Evolutionary conservation across 2,113 vertebrate species (phyloP).

Genomic region (Ascaphus truei): DNA sequence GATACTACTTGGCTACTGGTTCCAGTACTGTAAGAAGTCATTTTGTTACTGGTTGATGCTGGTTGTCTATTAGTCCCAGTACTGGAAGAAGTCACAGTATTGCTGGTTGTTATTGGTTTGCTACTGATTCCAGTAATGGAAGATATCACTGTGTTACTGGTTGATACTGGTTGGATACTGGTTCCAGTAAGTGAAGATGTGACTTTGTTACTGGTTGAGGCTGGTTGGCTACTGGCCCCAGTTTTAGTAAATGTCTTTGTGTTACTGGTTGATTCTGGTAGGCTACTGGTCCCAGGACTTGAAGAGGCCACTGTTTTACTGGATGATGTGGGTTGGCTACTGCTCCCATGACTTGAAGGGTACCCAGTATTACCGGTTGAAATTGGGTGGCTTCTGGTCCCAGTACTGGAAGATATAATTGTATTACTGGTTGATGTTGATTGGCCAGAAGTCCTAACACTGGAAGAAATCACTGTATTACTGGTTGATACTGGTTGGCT

Average conservation of each 20-base stretch:
- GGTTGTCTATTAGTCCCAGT: too few species aligned
- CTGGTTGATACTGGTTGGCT: background rate
- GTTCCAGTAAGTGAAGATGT: background rate
- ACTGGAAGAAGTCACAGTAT: background rate
- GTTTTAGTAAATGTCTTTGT: background rate
- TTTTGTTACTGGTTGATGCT: too few species aligned
- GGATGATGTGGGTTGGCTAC: background rate
- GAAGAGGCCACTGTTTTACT: background rate
- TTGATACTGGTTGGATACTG: background rate
- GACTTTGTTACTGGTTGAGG: background rate
- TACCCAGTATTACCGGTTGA: background rate
- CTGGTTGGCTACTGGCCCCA: background rate
- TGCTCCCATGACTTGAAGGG: background rate
- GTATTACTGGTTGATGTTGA: background rate
- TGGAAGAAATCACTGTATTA: too few species aligned
- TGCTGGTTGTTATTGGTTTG: background rate
- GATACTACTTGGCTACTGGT: too few species aligned
- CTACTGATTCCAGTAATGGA: background rate
- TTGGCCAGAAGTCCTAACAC: background rate
- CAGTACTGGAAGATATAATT: background rate
- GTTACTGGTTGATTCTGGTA: background rate
- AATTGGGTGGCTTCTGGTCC: background rate
- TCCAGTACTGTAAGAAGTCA: too few species aligned
- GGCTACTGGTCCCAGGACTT: background rate
- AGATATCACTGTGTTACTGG: background rate